Evolutionary conservation across 2,113 vertebrate species (phyloP), one percentile per base, ranked within the genome.

Genomic region (Hippocampus guttulatus): DNA sequence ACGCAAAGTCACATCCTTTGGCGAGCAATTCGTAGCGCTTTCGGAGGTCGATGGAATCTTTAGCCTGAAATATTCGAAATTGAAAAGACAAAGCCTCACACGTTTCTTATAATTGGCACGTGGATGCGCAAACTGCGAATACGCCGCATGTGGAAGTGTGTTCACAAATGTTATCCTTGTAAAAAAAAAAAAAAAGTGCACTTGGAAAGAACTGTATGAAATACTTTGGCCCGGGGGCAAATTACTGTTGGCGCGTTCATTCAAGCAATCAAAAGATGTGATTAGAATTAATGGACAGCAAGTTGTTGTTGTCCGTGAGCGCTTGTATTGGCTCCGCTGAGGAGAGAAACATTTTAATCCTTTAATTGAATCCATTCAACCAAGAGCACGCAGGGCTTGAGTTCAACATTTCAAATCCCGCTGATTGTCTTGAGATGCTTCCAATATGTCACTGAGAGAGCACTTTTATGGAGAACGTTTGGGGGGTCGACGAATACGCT

Each of bases 401-500:
- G 27, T 58, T 58, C 55, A 58, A 58, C 55, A 25, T 58, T 3
- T 58, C n/a, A 58, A 58, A 27, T 58, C 55, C 30, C 60, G 21
- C 38, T 60, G 9, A 62, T 20, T 58, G 55, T 10, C 11, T 58
- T 6, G 23, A 58, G 55, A 58, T 21, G 55, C 55, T 57, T 57
- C 3, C 30, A 30, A 30, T 33, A 58, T 25, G 55, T 25, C 55
- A 58, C 23, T 57, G 54, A 57, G 54, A 57, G n/a, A 43, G 25
- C 38, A 15, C 8, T 33, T 61, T 12, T 3, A 16, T 52, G 54
- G 2, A 23, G 27, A 61, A 30, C 14, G 43, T 2, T 16, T 61
- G n/a, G 75, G 8, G 25, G 33, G 52, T 12, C 60, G 15, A 71
- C 74, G 23, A 75, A 75, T 64, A 27, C 55, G 68, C 43, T 43